phyloP scores from a whole-genome alignment of 1,140 invertebrate genomes.

The Hyles vespertilio region DNA sequence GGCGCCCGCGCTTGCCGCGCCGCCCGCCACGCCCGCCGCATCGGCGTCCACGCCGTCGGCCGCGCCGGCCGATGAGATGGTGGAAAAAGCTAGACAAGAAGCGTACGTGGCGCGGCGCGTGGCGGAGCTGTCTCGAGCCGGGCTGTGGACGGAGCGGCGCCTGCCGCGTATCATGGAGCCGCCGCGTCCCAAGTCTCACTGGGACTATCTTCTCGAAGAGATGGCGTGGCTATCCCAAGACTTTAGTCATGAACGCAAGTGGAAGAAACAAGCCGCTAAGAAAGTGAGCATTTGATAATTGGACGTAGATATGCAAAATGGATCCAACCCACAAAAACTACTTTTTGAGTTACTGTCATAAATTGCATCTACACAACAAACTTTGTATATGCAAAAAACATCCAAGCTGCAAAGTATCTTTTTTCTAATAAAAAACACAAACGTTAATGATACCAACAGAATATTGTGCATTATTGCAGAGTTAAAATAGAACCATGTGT shows the following conservation, averaged over 20 bases:
- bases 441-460: too few relatives aligned
- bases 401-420: too few relatives aligned
- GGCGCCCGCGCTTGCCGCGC: constrained; percentile 73
- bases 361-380: too few relatives aligned
- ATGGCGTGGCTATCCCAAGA: constrained; percentile 99
- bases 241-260: constrained; percentile 97
- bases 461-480: too few relatives aligned
- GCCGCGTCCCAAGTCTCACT: constrained; percentile 93
- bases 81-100: constrained; percentile 86
- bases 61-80: constrained; percentile 59
- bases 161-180: constrained; percentile 96
- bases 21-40: constrained; percentile 64
- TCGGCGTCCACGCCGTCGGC: constrained; percentile 61
- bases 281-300: constrained; percentile 78
- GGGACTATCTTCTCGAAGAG: constrained; percentile 99
- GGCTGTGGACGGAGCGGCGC: constrained; percentile 94
- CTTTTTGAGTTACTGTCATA: too few relatives aligned
- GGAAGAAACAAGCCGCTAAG: constrained; percentile 96
- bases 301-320: too few relatives aligned
- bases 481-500: too few relatives aligned
- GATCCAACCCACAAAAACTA: too few relatives aligned
- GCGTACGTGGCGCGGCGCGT: constrained; percentile 95
- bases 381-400: too few relatives aligned
- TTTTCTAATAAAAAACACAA: too few relatives aligned
- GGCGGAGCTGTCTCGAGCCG: constrained; percentile 90